These are phyloP conservation scores for Mionectes macconnelli DNA, from an alignment of 2,113 vertebrate species.

Conservation along the genomic window DNA sequence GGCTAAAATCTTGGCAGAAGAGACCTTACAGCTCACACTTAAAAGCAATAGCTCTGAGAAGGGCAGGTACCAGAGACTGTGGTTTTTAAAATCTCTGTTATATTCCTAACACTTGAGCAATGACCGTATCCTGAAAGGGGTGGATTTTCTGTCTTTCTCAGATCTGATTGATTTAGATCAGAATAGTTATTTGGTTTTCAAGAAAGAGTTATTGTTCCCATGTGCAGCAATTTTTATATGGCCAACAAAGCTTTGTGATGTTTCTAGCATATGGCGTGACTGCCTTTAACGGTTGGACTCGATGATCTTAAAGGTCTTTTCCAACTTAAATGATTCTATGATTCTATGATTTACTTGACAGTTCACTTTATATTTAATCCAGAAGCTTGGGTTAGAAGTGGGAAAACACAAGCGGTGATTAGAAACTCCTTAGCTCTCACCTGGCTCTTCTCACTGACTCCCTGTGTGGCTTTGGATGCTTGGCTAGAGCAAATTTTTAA, in stretches of 20 bases:
- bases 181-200: conserved; percentile 58
- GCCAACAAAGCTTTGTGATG: conserved; percentile 57
- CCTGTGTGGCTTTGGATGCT: conserved; percentile 4
- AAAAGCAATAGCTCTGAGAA: not conserved
- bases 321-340: not conserved
- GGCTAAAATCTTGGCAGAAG: not conserved
- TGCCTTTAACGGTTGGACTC: not conserved
- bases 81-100: not conserved
- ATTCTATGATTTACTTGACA: conserved; percentile 49
- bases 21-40: not conserved
- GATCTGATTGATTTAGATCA: conserved; percentile 53
- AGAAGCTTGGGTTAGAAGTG: conserved; percentile 38
- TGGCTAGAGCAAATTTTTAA: not conserved
- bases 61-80: not conserved
- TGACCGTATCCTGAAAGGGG: not conserved
- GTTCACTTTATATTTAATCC: conserved; percentile 57
- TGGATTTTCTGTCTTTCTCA: conserved; percentile 30
- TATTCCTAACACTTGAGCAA: not conserved
- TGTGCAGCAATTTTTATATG: conserved; percentile 51
- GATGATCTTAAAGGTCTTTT: not conserved
- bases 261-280: conserved; percentile 55
- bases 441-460: conserved; percentile 29
- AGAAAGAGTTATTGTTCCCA: conserved; percentile 62
- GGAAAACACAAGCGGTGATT: conserved; percentile 25
- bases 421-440: conserved; percentile 39